These are phyloP conservation scores for Xestia rhomboidea DNA, from an alignment of 2,888 invertebrate genomes.

Conservation along the genomic window DNA sequence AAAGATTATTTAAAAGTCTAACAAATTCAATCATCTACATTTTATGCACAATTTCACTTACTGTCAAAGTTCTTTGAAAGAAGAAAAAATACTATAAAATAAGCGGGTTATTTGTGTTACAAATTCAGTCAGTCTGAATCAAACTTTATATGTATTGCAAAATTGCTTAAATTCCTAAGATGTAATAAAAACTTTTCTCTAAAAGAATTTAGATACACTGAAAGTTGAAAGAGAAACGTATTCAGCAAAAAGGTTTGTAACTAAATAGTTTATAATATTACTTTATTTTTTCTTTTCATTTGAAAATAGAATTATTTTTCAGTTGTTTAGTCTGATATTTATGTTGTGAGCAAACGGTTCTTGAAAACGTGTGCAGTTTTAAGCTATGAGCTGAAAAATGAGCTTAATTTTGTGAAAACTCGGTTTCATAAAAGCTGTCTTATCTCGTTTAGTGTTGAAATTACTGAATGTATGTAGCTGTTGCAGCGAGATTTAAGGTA, in stretches of 20 bases:
- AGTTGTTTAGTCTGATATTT: slow-evolving; percentile 28
- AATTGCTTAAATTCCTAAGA: slow-evolving; percentile 40
- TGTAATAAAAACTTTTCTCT: slow-evolving; percentile 38
- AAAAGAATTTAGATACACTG: slow-evolving; percentile 27
- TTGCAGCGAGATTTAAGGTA: slow-evolving; percentile 26
- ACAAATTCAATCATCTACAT: slow-evolving; percentile 25
- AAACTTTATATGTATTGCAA: slow-evolving; percentile 41
- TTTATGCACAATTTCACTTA: slow-evolving; percentile 50
- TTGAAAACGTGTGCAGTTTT: slow-evolving; percentile 31
- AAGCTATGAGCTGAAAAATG: slow-evolving; percentile 38
- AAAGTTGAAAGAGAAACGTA: slow-evolving; percentile 27
- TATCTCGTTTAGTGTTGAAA: slow-evolving; percentile 40
- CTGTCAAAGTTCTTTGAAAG: slow-evolving; percentile 39
- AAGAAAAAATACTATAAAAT: slow-evolving; percentile 47
- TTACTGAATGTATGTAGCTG: slow-evolving; percentile 29
- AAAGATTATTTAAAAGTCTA: slow-evolving; percentile 26
- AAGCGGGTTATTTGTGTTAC: slow-evolving; percentile 32
- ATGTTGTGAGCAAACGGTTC: slow-evolving; percentile 13
- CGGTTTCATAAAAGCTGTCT: slow-evolving; percentile 41
- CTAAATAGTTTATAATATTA: slow-evolving; percentile 48
- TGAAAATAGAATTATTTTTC: slow-evolving; percentile 38
- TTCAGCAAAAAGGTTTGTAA: slow-evolving; percentile 29
- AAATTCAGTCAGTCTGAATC: slow-evolving; percentile 39
- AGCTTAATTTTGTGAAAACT: slow-evolving; percentile 42
- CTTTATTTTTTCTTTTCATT: slow-evolving; percentile 28